Evolutionary conservation across 2,113 vertebrate species (phyloP), one percentile per base, ranked within the genome.

Genomic region (Dolichotis patagonum): DNA sequence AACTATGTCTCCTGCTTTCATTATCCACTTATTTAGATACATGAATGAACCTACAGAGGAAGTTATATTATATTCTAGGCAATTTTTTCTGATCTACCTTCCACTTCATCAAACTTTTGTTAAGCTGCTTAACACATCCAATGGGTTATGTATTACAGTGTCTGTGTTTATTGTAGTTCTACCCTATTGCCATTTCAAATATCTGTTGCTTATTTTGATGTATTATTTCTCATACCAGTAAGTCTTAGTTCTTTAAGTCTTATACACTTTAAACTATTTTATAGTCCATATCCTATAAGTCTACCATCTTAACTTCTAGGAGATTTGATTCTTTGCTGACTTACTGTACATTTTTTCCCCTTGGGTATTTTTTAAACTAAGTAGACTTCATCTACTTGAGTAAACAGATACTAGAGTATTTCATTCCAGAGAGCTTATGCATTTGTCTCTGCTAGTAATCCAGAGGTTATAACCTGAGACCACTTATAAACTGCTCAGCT

Each of bases 121-220:
- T 89, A 52, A 88, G 52, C 7, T 73, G 46, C 8, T 91, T 75
- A 81, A 81, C 22, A n/a, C 0, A 88, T 38, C 11, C 58, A 88
- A 5, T 89, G 35, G 85, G 65, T 90, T 88, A 73, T 89, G 35
- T 58, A 94, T 91, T 84, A 77, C 58, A 85, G 88, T 67, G 46
- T 56, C 56, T 87, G 0, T 60, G 84, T 82, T 84, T 81, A 82
- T 9, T 43, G 38, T 5, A 75, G 41, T 84, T 91, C 35, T 71
- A 56, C 75, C 78, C 71, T 69, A 65, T 22, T 52, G 13, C 58
- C 82, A 81, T 78, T 91, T 43, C 10, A 85, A 85, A 38, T 85
- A 56, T 78, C 11, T 54, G 46, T 56, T 52, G 56, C 52, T 5
- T 92, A 85, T 38, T 85, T 92, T 41, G 43, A 43, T 95, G 71